Percentiles rank a stretch among this genome's conserved stretches.
These are phyloP conservation scores for Cyprinodon diabolis DNA, from an alignment of 2,797 vertebrate genomes.

Conservation along the genomic window DNA sequence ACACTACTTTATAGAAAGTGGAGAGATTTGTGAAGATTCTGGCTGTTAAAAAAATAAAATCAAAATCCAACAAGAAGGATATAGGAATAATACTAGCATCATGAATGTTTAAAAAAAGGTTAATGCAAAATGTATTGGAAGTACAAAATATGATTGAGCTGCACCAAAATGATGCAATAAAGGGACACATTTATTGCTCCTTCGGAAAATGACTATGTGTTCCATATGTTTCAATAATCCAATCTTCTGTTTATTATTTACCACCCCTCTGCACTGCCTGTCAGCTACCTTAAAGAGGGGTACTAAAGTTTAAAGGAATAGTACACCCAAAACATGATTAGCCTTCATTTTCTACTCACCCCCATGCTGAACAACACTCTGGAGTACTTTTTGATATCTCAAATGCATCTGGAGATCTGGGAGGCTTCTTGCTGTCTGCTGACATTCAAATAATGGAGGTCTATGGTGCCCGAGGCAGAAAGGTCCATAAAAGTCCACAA, in stretches of 20 bases:
- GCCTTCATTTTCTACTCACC: too few species aligned
- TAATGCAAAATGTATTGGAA: not conserved
- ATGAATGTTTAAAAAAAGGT: not conserved
- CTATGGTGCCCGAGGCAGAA: too few species aligned
- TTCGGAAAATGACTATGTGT: not conserved
- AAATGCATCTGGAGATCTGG: too few species aligned
- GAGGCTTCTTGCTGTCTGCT: too few species aligned
- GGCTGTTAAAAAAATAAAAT: conserved; percentile 4
- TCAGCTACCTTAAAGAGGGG: not conserved
- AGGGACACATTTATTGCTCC: not conserved
- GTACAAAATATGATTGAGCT: conserved; percentile 1
- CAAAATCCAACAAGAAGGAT: not conserved
- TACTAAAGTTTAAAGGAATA: too few species aligned
- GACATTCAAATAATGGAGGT: too few species aligned
- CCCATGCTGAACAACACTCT: too few species aligned
- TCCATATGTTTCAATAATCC: not conserved
- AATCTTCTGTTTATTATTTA: not conserved
- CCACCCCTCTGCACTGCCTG: not conserved
- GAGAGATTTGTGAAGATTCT: not conserved
- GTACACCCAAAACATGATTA: too few species aligned
- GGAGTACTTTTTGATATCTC: too few species aligned
- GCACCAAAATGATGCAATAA: not conserved
- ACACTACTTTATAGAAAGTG: not conserved
- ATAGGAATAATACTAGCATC: not conserved
- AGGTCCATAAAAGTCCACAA: too few species aligned